A percentile compares a stretch with the other conserved stretches of the same genome.
phyloP scores from a whole-genome alignment of 2,797 vertebrate genomes.

The Macroramphosus scolopax region DNA sequence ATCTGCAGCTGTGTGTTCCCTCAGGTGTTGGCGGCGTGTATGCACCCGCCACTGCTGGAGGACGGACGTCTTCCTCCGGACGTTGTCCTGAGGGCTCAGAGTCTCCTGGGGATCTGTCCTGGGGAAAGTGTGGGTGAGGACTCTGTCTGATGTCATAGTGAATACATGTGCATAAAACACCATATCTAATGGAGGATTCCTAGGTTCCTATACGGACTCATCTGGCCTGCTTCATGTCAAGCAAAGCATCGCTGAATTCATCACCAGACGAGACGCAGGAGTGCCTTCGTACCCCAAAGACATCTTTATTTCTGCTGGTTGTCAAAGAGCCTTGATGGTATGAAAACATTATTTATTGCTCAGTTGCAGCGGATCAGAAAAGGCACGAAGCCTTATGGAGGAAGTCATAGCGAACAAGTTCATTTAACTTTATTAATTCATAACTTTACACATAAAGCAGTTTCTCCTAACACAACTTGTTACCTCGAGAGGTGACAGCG shows the following conservation, averaged over 20 bases:
- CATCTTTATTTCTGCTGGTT: slow-evolving; percentile 66
- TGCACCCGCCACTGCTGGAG: not conserved
- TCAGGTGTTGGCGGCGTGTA: slow-evolving; percentile 28
- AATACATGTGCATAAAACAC: not conserved
- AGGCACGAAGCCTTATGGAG: not conserved
- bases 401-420: no score
- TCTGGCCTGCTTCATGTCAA: slow-evolving; percentile 50
- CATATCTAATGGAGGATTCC: not conserved
- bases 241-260: slow-evolving; percentile 58
- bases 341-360: not conserved
- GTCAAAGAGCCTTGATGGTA: slow-evolving; percentile 65
- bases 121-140: not conserved
- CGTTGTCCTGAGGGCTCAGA: not conserved
- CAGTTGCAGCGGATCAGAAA: not conserved
- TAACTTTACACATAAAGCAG: no score
- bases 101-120: not conserved
- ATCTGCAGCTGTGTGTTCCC: not conserved
- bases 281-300: slow-evolving; percentile 45
- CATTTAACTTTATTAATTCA: no score
- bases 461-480: no score
- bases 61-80: not conserved
- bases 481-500: no score
- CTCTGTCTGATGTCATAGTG: not conserved
- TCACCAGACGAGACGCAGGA: slow-evolving; percentile 65
- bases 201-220: slow-evolving; percentile 64